Conservation (phyloP, 1,140 invertebrate genomes). For the Batillaria attramentaria region DNA sequence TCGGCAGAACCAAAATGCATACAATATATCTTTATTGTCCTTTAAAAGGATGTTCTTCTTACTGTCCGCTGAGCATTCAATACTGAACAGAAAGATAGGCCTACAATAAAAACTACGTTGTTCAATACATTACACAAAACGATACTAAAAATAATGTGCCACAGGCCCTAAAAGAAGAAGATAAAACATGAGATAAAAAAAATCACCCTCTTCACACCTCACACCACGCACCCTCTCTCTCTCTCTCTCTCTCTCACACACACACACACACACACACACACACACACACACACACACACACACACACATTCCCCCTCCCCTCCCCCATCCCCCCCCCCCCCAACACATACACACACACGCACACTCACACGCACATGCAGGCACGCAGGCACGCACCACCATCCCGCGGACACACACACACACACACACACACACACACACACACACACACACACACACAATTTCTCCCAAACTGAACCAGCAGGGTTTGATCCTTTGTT, state of each 20-base stretch:
- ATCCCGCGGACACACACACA: not conserved
- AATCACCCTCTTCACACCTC: no score
- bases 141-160: no score
- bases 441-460: not conserved
- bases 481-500: no score
- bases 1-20: no score
- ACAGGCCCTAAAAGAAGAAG: no score
- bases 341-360: not conserved
- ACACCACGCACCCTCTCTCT: slow-evolving; percentile 19
- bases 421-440: slow-evolving; percentile 9
- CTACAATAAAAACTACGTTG: no score
- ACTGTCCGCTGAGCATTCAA: no score
- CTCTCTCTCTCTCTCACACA: slow-evolving; percentile 37
- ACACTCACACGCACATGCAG: slow-evolving; percentile 2
- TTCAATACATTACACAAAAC: no score
- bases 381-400: not conserved
- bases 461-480: not conserved
- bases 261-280: slow-evolving; percentile 1
- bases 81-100: no score
- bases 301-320: not conserved
- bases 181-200: no score
- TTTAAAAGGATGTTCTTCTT: no score
- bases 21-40: no score
- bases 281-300: slow-evolving; percentile 8
- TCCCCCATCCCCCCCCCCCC: not conserved